Conservation (phyloP, 2,797 vertebrate species). For the Tokudaia muenninki region DNA sequence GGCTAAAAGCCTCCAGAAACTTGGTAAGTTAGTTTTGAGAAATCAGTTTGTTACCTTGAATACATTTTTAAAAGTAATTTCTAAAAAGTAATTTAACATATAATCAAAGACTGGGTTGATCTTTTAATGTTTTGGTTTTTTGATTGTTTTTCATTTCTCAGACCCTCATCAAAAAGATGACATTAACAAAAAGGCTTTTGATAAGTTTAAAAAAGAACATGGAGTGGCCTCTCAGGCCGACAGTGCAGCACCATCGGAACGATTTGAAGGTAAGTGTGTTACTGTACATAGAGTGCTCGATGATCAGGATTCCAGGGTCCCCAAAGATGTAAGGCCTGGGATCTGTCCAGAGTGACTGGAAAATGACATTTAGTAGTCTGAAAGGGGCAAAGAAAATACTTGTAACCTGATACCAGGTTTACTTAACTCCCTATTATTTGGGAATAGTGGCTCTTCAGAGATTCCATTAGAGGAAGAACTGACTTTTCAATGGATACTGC, state of each 20-base stretch:
- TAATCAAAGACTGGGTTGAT: constrained; percentile 56
- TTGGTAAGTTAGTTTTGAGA: constrained; percentile 89
- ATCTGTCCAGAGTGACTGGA: neutral
- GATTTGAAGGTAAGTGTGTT: constrained; percentile 92
- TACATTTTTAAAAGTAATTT: neutral
- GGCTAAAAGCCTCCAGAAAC: constrained; percentile 98
- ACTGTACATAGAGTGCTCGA: neutral
- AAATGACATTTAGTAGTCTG: neutral
- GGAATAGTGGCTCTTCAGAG: neutral
- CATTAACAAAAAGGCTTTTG: constrained; percentile 98
- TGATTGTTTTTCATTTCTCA: constrained; percentile 77
- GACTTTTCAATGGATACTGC: neutral
- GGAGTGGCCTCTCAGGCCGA: constrained; percentile 92
- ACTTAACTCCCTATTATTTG: neutral
- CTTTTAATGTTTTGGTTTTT: neutral
- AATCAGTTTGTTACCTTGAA: neutral
- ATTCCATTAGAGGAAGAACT: neutral
- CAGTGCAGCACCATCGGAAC: constrained; percentile 95
- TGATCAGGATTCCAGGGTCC: neutral
- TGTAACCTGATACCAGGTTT: neutral
- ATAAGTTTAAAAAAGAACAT: constrained; percentile 99
- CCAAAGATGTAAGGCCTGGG: neutral
- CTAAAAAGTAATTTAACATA: neutral
- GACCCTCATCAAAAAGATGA: constrained; percentile 98
- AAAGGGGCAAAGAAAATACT: neutral